Evolutionary conservation across 2,888 invertebrate genomes (phyloP), one percentile per base, ranked within the genome.

Genomic region (Napeogenes inachia): DNA sequence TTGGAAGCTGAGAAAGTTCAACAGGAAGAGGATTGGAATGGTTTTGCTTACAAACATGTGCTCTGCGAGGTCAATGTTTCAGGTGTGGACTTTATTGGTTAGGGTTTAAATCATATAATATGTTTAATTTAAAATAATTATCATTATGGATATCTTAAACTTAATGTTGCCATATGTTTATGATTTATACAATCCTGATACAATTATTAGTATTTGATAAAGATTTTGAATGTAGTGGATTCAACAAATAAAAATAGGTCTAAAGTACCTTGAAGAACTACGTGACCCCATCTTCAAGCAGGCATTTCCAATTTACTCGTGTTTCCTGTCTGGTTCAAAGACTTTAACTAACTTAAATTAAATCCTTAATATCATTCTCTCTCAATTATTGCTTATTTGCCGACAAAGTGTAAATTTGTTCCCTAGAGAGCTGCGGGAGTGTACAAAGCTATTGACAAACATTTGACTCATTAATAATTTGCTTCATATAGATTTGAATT

Each of bases 41-140:
- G 54, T 45, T 33, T 30, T 66, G 63, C 63, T 66, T 63, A 61
- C 45, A 61, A 63, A 66, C 59, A 61, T 53, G 61, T 54, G 38
- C 47, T 21, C 59, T 59, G 32, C 54, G 32, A 57, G 66, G 63
- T 63, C 61, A 66, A 63, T 57, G 66, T 55, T 54, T 65, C 47
- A 47, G 13, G 13, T 6, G 47, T 47, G 4, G n/a, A 46, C 4
- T 13, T 10, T 47, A 6, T 47, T 12, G 10, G 21, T 21, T 21
- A 21, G 21, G 1, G 21, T 45, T n/a, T 47, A 6, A 1, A 13
- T 47, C 21, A 6, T n/a, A 4, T n/a, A 4, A 47, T 6, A 4
- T 13, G 4, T 46, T 13, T 21, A 6, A 47, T 47, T 47, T 47
- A 13, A 4, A 13, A n/a, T 47, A 47, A 47, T 47, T 47, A 3